Base-by-base conservation (phyloP, 2,113 vertebrate genomes). In the Nycticebus coucang region DNA sequence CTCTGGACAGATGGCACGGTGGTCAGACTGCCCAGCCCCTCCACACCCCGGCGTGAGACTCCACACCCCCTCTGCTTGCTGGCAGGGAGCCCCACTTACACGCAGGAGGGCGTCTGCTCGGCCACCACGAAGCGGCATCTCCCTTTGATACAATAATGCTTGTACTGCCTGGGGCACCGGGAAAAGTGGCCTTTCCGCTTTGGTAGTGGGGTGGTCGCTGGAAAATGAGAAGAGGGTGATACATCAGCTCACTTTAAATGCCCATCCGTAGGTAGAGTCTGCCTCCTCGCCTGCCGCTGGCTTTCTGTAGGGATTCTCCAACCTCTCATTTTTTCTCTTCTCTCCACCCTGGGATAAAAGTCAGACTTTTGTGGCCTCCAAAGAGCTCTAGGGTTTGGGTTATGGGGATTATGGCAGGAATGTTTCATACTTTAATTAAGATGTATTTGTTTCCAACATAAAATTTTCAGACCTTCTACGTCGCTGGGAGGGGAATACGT, bases 111-210 rank as follows among this genome's bases (percentile, higher is more conserved):
- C 0, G 93, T 81, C 80, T 98, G 96, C 96, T 99, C 98, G 0
- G 98, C 98, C 93, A 96, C 72, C 64, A 99, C 59, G 37, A 98
- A 99, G 80, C 99, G 99, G 71, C 99, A 99, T 24, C 95, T 98
- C 81, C 99, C 99, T 13, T 99, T 98, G 93, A 99, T 91, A 64
- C 99, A 99, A 97, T 98, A 99, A 91, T 98, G 85, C 19, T n/a
- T 80, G 33, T 98, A 98, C 2, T 99, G 95, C 59, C 98, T 96
- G 6, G 99, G 99, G 96, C 99, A 99, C 50, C 96, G 93, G 0
- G 98, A 98, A 95, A 99, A 99, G 97, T 99, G 99, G 7, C 98
- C 98, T 41, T 85, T 97, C 97, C 97, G 97, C 69, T 94, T 94
- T 6, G 89, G 95, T 0, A 89, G 97, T 15, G 98, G 98, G 30